Evolutionary conservation across 2,888 invertebrate species (phyloP).

Genomic region (Meteorus cinctellus): DNA sequence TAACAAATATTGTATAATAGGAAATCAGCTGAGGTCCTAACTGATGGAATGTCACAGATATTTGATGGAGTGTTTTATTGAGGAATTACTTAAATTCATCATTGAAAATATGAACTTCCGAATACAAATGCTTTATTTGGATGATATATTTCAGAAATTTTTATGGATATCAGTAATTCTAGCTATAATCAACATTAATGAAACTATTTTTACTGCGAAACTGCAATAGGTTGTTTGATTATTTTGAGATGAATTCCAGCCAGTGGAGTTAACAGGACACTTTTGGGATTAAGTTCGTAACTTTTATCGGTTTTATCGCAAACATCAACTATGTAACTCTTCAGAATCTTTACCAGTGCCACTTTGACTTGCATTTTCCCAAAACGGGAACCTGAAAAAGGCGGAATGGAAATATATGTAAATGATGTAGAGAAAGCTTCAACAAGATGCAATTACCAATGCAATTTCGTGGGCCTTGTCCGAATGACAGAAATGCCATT

Average conservation of each 20-base stretch:
- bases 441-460: constrained; percentile 58
- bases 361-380: constrained; percentile 58
- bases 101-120: no score
- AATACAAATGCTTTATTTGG: no score
- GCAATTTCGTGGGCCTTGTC: constrained; percentile 67
- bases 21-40: no score
- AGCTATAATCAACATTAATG: neutral
- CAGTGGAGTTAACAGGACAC: constrained; percentile 57
- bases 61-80: no score
- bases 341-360: constrained; percentile 63
- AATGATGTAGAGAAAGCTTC: neutral
- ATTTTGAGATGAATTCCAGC: constrained; percentile 64
- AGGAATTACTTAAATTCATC: no score
- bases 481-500: constrained; percentile 64
- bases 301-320: constrained; percentile 64
- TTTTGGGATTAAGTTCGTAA: constrained; percentile 53
- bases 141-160: no score
- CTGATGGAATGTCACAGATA: no score
- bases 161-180: neutral
- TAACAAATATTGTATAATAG: no score
- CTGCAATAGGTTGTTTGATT: constrained; percentile 41
- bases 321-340: constrained; percentile 65
- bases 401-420: no score
- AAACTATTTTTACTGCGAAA: neutral
- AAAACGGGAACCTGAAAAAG: constrained; percentile 60